Evolutionary conservation across 2,113 vertebrate genomes (phyloP).

Genomic region (Acanthisitta chloris): DNA sequence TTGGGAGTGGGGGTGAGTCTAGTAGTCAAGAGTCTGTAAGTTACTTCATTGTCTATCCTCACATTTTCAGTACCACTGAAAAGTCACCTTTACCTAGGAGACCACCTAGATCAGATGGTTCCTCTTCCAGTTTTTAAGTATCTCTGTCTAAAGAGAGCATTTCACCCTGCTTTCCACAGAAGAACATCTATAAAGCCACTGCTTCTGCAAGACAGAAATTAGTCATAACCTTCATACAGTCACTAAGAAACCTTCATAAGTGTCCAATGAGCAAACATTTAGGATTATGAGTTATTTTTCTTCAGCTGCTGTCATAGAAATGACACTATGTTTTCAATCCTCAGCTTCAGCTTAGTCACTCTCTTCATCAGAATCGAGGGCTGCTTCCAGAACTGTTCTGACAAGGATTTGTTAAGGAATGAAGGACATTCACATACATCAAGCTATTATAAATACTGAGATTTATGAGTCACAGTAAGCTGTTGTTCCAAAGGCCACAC

Average conservation of each 20-base stretch:
- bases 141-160: not conserved
- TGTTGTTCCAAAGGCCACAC: not conserved
- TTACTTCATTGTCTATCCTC: not conserved
- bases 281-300: not conserved
- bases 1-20: fast-evolving
- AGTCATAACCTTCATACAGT: not conserved
- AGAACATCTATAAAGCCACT: not conserved
- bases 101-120: not conserved
- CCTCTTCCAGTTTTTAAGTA: not conserved
- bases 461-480: not conserved
- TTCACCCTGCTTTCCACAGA: not conserved
- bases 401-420: not conserved
- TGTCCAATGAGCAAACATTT: not conserved
- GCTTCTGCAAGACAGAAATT: not conserved
- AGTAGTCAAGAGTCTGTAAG: not conserved
- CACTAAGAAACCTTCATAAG: not conserved
- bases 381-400: not conserved
- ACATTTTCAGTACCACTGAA: not conserved
- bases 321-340: not conserved
- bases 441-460: not conserved
- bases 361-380: not conserved
- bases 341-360: not conserved
- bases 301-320: not conserved
- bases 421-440: not conserved
- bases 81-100: not conserved